phyloP scores from a whole-genome alignment of 2,797 vertebrate species.

The Nyctalus aviator region DNA sequence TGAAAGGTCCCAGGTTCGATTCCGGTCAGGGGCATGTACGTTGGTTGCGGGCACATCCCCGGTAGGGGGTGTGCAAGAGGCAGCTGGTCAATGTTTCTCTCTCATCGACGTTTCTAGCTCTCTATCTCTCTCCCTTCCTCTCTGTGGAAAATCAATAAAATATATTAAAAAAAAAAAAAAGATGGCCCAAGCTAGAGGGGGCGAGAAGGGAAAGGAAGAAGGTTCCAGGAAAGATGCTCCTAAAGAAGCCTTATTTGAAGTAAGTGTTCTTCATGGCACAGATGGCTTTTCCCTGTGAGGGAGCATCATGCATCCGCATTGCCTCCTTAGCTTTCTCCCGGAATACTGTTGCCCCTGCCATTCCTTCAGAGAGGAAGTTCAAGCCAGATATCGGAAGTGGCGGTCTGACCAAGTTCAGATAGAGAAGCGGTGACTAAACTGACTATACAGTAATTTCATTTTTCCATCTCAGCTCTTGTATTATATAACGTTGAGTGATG shows the following conservation, averaged over 20 bases:
- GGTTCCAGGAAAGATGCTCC: background rate
- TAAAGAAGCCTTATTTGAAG: background rate
- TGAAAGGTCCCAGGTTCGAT: too few relatives aligned
- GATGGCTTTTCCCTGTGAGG: background rate
- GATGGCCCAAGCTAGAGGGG: background rate
- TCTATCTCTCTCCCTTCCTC: too few relatives aligned
- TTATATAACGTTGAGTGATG: background rate
- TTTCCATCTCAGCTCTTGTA: background rate
- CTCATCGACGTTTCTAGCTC: too few relatives aligned
- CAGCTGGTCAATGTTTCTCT: too few relatives aligned
- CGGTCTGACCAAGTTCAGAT: background rate
- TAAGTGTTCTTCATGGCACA: background rate
- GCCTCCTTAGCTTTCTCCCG: background rate
- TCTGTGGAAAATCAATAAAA: too few relatives aligned
- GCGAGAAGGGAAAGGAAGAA: background rate
- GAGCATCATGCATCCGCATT: accelerated
- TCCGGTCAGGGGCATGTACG: too few relatives aligned
- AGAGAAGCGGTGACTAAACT: background rate
- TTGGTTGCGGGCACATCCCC: too few relatives aligned
- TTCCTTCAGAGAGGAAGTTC: background rate
- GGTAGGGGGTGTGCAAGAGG: too few relatives aligned
- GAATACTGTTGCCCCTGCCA: background rate
- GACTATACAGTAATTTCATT: background rate
- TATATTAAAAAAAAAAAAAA: background rate
- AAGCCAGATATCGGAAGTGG: background rate